These are phyloP conservation scores for Actinemys pallida DNA, from an alignment of 2,113 vertebrate genomes.

Conservation along the genomic window DNA sequence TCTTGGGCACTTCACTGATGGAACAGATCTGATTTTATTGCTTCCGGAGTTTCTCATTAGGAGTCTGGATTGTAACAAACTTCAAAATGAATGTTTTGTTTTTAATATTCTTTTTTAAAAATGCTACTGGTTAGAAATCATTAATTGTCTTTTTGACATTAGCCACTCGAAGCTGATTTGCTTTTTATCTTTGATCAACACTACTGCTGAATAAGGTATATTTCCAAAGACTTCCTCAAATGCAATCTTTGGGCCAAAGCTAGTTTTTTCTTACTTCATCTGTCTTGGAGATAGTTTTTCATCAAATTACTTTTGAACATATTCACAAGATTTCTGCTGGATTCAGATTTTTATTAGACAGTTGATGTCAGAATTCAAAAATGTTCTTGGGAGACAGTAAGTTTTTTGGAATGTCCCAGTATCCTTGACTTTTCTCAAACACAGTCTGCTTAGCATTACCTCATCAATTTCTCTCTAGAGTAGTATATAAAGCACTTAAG, in stretches of 20 bases:
- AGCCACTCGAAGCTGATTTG: not conserved
- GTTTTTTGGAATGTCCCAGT: constrained; percentile 63
- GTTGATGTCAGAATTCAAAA: constrained; percentile 72
- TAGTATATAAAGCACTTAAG: constrained; percentile 53
- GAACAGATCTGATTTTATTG: constrained; percentile 52
- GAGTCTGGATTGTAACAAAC: constrained; percentile 34
- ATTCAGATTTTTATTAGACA: constrained; percentile 54
- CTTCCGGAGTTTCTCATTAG: constrained; percentile 34
- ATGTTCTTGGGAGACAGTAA: constrained; percentile 68
- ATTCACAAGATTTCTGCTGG: constrained; percentile 58
- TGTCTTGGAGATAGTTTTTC: constrained; percentile 66
- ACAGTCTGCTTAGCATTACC: constrained; percentile 55
- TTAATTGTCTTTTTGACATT: not conserved
- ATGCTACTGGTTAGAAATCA: not conserved
- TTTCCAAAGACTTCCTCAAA: constrained; percentile 28
- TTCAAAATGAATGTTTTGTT: not conserved
- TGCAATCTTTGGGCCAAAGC: constrained; percentile 16
- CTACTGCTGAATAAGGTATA: not conserved
- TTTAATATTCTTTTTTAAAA: not conserved
- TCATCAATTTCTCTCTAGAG: constrained; percentile 64
- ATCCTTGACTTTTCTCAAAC: constrained; percentile 61
- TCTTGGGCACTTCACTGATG: constrained; percentile 12
- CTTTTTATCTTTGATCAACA: not conserved
- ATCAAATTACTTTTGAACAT: constrained; percentile 45
- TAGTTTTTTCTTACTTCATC: constrained; percentile 63